Percentiles rank a stretch among this genome's conserved stretches.
Conservation (phyloP, 2,797 vertebrate species). For the Myotis myotis region DNA sequence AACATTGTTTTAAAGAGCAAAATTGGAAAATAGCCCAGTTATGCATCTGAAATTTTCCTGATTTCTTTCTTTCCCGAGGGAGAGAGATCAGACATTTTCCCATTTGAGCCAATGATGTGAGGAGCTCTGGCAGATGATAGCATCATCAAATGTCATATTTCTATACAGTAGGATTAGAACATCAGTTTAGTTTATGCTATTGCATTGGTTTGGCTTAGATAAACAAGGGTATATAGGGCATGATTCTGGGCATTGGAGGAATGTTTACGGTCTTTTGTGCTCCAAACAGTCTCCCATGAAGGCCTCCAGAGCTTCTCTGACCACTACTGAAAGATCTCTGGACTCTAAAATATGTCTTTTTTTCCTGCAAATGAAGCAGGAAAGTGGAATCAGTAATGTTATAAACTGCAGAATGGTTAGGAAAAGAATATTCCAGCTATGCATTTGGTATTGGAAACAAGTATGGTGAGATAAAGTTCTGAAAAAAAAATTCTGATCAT, state of each 20-base stretch:
- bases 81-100: not conserved
- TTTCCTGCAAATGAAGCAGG: not conserved
- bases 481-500: not conserved
- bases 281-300: not conserved
- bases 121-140: conserved; percentile 3
- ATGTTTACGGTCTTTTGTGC: not conserved
- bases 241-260: not conserved
- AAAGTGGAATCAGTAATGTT: not conserved
- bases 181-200: not conserved
- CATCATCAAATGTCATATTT: conserved; percentile 18
- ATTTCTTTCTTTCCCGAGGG: not conserved
- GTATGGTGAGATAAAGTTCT: not conserved
- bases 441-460: not conserved
- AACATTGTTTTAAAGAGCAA: conserved; percentile 35
- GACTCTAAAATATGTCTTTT: not conserved
- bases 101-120: not conserved
- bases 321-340: conserved; percentile 5
- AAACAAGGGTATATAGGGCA: not conserved
- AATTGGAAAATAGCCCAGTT: not conserved
- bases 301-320: not conserved
- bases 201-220: not conserved
- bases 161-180: conserved; percentile 19
- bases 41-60: not conserved
- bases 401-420: not conserved
- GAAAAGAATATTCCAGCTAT: not conserved